These are phyloP conservation scores for Copsychus sechellarum DNA, from an alignment of 2,113 vertebrate genomes.

Conservation along the genomic window DNA sequence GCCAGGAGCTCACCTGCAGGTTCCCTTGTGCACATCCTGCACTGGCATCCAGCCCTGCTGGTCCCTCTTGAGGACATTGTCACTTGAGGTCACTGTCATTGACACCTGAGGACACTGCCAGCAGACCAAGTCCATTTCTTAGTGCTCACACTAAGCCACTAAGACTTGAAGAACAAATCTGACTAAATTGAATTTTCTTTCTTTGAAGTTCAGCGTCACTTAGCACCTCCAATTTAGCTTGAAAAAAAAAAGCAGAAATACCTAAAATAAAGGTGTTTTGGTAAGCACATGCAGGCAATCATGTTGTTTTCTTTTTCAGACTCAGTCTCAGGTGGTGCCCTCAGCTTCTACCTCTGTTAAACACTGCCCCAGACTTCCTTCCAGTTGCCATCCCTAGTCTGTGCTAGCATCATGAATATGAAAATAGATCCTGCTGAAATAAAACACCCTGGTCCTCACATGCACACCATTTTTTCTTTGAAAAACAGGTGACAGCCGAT, in stretches of 20 bases:
- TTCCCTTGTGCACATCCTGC: neutral
- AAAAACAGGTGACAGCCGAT: neutral
- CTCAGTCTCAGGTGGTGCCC: neutral
- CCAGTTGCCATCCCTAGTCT: neutral
- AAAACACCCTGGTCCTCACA: neutral
- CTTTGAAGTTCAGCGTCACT: neutral
- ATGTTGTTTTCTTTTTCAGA: neutral
- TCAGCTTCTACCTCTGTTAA: neutral
- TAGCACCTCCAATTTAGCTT: neutral
- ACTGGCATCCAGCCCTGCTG: neutral
- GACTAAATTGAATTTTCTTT: neutral
- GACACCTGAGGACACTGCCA: neutral
- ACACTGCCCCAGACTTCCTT: neutral
- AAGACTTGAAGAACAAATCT: neutral
- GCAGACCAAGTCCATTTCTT: neutral
- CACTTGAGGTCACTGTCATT: neutral
- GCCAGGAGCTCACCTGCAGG: neutral
- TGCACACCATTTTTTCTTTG: neutral
- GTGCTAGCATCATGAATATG: neutral
- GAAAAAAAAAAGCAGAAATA: neutral
- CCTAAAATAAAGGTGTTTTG: constrained; percentile 9
- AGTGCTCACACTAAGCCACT: neutral
- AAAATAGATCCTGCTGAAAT: neutral
- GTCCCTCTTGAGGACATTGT: neutral
- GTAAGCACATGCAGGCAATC: neutral